These are phyloP conservation scores for Plebejus anna DNA, from an alignment of 2,888 invertebrate genomes.

Conservation along the genomic window DNA sequence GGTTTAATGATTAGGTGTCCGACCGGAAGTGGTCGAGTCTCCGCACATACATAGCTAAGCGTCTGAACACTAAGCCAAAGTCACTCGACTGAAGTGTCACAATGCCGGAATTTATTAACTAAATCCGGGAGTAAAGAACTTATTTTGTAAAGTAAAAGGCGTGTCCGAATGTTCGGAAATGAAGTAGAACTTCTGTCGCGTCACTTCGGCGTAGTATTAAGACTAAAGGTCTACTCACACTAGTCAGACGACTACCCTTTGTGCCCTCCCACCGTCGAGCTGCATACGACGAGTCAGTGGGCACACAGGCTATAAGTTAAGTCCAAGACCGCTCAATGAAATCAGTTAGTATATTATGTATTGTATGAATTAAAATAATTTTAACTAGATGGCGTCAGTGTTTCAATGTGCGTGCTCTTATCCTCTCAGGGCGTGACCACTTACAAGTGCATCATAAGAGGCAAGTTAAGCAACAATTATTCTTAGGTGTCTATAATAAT, in stretches of 20 bases:
- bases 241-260: slow-evolving; percentile 16
- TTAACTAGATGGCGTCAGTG: slow-evolving; percentile 18
- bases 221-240: slow-evolving; percentile 23
- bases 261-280: slow-evolving; percentile 17
- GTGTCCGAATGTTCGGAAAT: no score
- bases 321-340: slow-evolving; percentile 27
- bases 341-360: slow-evolving; percentile 16
- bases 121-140: no score
- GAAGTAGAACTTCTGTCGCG: not conserved
- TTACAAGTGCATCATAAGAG: not conserved
- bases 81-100: not conserved
- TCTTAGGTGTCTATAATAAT: slow-evolving; percentile 30
- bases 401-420: slow-evolving; percentile 17
- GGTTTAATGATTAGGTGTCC: not conserved
- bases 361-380: slow-evolving; percentile 16
- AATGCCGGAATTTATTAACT: not conserved
- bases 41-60: slow-evolving; percentile 7
- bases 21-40: slow-evolving; percentile 7
- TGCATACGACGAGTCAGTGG: slow-evolving; percentile 23
- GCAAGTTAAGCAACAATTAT: slow-evolving; percentile 29
- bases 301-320: slow-evolving; percentile 10
- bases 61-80: not conserved
- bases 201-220: not conserved
- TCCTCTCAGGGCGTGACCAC: not conserved
- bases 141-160: no score